Percentiles rank a stretch among this genome's conserved stretches.
phyloP scores from a whole-genome alignment of 2,797 vertebrate genomes.

The Rallus crepitans region DNA sequence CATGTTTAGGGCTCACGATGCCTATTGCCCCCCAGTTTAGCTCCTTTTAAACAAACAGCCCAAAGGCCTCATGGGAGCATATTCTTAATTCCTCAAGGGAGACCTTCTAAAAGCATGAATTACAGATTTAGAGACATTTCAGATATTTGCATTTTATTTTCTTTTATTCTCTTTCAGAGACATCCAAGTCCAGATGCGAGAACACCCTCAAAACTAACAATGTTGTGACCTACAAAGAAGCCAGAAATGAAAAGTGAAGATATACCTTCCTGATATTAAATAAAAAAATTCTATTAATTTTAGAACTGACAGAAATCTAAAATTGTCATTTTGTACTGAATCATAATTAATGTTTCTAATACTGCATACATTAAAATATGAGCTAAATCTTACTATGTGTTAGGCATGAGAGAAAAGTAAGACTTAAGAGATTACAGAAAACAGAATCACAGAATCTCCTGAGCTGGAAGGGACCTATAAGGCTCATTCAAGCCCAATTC shows the following conservation, averaged over 20 bases:
- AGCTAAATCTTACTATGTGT: background rate
- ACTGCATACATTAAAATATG: background rate
- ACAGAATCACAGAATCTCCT: background rate
- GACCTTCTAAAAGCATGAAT: background rate
- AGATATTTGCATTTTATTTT: background rate
- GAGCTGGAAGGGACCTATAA: too few relatives aligned
- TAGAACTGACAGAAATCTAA: background rate
- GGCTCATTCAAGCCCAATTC: too few relatives aligned
- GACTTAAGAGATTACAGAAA: background rate
- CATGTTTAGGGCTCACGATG: background rate
- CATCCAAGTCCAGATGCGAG: background rate
- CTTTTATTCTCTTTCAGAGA: background rate
- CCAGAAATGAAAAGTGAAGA: background rate
- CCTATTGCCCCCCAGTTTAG: background rate
- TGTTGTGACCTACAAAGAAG: background rate
- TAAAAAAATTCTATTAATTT: background rate
- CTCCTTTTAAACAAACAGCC: background rate
- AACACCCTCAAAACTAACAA: background rate
- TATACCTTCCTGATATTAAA: background rate
- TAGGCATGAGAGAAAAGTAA: background rate
- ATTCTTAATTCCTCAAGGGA: background rate
- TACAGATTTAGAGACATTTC: background rate
- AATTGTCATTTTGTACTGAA: background rate
- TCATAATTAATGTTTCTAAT: background rate
- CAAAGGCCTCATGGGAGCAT: background rate